Evolutionary conservation across 2,888 invertebrate genomes (phyloP).

Genomic region (Smittia sp.): DNA sequence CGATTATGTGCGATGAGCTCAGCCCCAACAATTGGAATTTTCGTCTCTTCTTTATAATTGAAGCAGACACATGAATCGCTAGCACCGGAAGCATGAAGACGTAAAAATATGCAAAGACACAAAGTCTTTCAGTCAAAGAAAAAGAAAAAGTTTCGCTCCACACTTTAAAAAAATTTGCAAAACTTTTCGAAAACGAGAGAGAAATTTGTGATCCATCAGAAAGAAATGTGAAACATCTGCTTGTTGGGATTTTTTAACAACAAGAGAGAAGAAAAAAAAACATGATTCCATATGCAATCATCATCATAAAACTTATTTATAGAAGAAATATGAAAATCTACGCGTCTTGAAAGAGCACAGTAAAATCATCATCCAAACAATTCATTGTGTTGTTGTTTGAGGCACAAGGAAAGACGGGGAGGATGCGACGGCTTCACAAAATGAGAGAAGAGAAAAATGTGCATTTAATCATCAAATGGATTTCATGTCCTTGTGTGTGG

Average conservation of each 20-base stretch:
- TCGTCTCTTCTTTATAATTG: neutral
- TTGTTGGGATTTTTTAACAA: conserved; percentile 20
- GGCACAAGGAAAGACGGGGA: conserved; percentile 10
- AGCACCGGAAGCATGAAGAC: conserved; percentile 15
- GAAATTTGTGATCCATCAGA: conserved; percentile 31
- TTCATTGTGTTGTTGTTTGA: conserved; percentile 30
- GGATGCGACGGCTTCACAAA: neutral
- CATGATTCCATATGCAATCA: conserved; percentile 40
- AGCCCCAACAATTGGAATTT: neutral
- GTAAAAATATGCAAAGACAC: conserved; percentile 21
- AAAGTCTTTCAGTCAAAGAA: neutral
- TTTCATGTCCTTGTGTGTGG: conserved; percentile 12
- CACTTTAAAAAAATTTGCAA: neutral
- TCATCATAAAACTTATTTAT: conserved; percentile 41
- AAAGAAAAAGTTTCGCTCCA: neutral
- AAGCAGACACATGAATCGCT: conserved; percentile 19
- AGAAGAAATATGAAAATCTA: conserved; percentile 36
- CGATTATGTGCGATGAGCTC: neutral
- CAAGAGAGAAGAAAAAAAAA: conserved; percentile 24
- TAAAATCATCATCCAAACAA: conserved; percentile 29
- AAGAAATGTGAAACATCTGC: conserved; percentile 29
- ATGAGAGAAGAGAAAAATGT: conserved; percentile 21
- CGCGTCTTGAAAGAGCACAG: conserved; percentile 19
- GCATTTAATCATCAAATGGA: conserved; percentile 25
- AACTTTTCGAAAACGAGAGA: neutral